Base-by-base conservation (phyloP, 2,113 vertebrate genomes). In the Salvator merianae region DNA sequence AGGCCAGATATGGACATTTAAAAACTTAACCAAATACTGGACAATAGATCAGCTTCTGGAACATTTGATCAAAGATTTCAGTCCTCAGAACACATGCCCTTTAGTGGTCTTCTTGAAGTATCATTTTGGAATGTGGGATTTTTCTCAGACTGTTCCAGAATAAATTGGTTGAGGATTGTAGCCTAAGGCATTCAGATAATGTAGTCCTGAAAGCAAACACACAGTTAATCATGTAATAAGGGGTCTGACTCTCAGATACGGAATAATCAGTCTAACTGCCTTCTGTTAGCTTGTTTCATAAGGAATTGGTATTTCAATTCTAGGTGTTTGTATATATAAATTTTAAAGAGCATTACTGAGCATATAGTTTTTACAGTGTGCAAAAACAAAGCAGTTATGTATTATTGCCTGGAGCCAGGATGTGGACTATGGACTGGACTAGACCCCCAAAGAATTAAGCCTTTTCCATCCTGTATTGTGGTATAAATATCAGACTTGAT, bases 351-450 rank as follows among this genome's bases (percentile, higher is more conserved):
- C 5, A 59, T 59, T 40, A 55, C 91, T 75, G 84, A 85, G 88
- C 77, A 76, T 83, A n/a, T 32, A 84, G 90, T 91, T 94, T 91
- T 89, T 50, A 70, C 55, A 70, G 85, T 30, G 43, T 87, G 62
- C 74, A 86, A 87, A 72, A 77, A 77, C 89, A 87, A 92, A 90
- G 87, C 91, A 91, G 77, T 76, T 78, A 77, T 87, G 90, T 83
- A 62, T 85, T 90, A 62, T 71, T 87, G 90, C 85, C 87, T 77
- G 83, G 88, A 92, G 84, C 86, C 90, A 87, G 86, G 88, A 91
- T 47, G 3, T 85, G 83, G 62, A 30, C 72, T 76, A 78, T 59
- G 71, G 88, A 83, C 86, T 87, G 77, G 91, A 7, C 65, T 81
- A 65, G 32, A 86, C 65, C 79, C 26, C 38, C 63, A 65, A 87